Evolutionary conservation across 2,888 invertebrate genomes (phyloP).

Genomic region (Biston stratarius): DNA sequence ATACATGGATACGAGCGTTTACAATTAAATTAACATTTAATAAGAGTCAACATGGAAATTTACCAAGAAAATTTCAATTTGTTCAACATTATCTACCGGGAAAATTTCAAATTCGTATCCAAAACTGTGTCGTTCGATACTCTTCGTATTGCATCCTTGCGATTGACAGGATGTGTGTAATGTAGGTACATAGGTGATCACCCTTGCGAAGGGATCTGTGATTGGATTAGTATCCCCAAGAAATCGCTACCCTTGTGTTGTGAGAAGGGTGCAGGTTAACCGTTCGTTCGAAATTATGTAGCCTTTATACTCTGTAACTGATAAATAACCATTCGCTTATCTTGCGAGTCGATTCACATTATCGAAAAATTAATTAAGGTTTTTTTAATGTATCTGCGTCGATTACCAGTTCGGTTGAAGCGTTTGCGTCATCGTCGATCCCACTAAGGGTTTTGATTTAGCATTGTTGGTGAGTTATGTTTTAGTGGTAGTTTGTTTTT

Average conservation of each 20-base stretch:
- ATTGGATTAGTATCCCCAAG: slow-evolving; percentile 75
- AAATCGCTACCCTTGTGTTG: slow-evolving; percentile 50
- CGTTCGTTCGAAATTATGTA: slow-evolving; percentile 37
- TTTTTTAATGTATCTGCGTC: slow-evolving; percentile 18
- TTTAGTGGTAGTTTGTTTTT: slow-evolving; percentile 29
- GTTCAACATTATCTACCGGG: background rate
- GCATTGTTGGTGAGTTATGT: slow-evolving; percentile 32
- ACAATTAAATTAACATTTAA: slow-evolving; percentile 20
- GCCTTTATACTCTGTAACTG: slow-evolving; percentile 3
- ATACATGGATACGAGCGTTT: slow-evolving; percentile 26
- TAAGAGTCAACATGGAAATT: slow-evolving; percentile 12
- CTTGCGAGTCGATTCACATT: background rate
- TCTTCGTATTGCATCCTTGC: slow-evolving; percentile 2
- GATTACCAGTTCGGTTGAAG: slow-evolving; percentile 18
- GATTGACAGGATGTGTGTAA: slow-evolving; percentile 12
- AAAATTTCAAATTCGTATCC: background rate
- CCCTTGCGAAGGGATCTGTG: slow-evolving; percentile 61
- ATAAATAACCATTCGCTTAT: background rate
- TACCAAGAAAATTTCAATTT: background rate
- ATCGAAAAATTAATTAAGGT: slow-evolving; percentile 10
- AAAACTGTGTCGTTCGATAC: background rate
- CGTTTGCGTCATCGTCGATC: slow-evolving; percentile 24
- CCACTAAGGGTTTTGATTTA: slow-evolving; percentile 28
- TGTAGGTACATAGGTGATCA: slow-evolving; percentile 20
- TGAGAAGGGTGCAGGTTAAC: slow-evolving; percentile 51